Evolutionary conservation across 2,888 invertebrate genomes (phyloP), one percentile per base, ranked within the genome.

Genomic region (Notodonta ziczac): DNA sequence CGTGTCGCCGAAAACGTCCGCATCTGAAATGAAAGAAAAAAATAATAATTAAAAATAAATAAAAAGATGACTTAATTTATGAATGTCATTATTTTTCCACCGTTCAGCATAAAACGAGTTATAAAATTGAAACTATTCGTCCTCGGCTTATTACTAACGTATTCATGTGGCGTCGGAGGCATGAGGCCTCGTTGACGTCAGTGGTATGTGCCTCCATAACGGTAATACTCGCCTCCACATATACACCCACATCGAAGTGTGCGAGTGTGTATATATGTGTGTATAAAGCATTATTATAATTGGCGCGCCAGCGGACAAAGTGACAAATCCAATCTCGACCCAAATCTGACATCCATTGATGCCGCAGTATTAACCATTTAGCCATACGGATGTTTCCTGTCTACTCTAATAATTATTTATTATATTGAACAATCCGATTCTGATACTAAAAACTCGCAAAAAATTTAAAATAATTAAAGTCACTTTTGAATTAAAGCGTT

Each of bases 131-230:
- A 71, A 77, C 76, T 81, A 84, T 82, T 82, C 77, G 84, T 85
- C 84, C 86, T 86, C 83, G 79, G 77, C 74, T 84, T 82, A 84
- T 88, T 78, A 81, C 78, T 88, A 90, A 89, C 84, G 86, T 89
- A 91, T 93, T 89, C 91, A 85, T 84, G 72, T 80, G 76, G 88
- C 88, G 88, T 91, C 83, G 87, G 83, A 83, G 86, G 86, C 84
- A 87, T 90, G 85, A 91, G 87, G 84, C 87, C 87, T 89, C 84
- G 87, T 87, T 93, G 91, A 93, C 93, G 93, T 93, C 93, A 93
- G 87, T 88, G 90, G 90, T 90, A 93, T 93, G 93, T 91, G 91
- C 88, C 89, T 91, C 91, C 90, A 88, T 93, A 93, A 93, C 93
- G 93, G 93, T 93, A 91, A 88, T 77, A 85, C 87, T 91, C 91